Percentiles rank a stretch among this genome's conserved stretches.
Evolutionary conservation across 2,888 invertebrate genomes (phyloP).

Genomic region (Heliconius hortense): DNA sequence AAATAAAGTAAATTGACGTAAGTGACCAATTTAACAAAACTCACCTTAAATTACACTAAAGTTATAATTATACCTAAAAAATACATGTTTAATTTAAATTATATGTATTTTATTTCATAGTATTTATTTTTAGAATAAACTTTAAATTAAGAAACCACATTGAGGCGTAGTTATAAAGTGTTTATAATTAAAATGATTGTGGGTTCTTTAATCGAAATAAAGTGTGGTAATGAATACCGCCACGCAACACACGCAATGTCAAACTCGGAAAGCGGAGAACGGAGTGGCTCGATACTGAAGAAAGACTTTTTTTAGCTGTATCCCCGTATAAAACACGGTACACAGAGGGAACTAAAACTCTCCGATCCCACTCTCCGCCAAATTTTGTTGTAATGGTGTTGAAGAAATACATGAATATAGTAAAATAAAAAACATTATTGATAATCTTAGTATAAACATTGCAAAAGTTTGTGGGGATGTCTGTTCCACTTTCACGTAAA

Average conservation of each 20-base stretch:
- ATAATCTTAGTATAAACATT: too few relatives aligned
- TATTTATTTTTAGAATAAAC: too few relatives aligned
- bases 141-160: background rate
- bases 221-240: background rate
- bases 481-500: too few relatives aligned
- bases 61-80: background rate
- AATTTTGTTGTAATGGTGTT: too few relatives aligned
- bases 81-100: background rate
- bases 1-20: background rate
- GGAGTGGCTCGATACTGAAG: background rate
- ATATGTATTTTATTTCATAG: background rate
- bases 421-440: too few relatives aligned
- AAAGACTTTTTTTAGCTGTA: background rate
- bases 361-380: too few relatives aligned
- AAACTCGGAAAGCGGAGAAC: background rate
- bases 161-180: background rate
- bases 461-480: too few relatives aligned
- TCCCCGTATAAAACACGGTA: background rate
- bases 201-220: background rate
- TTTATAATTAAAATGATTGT: background rate
- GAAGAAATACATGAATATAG: too few relatives aligned
- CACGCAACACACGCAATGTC: slow-evolving; percentile 2
- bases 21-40: slow-evolving; percentile 1
- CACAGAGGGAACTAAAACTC: too few relatives aligned
- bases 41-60: background rate